Base-by-base conservation (phyloP, 1,140 invertebrate species). In the Tetramorium parvispinum region DNA sequence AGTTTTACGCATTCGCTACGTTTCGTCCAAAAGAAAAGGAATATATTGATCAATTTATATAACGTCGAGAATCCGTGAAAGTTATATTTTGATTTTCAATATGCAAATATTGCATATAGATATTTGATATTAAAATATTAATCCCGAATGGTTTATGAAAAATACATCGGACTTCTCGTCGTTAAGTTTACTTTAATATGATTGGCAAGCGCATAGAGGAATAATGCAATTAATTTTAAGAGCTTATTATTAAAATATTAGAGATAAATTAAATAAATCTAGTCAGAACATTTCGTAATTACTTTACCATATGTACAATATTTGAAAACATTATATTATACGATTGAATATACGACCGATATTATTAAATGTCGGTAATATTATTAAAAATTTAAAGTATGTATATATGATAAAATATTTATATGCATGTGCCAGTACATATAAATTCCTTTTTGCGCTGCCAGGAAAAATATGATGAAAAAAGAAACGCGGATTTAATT, bases 31-130 rank as follows among this genome's bases (percentile, higher is more conserved):
- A 53, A 53, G 18, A 18, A 46, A 46, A 2, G 16, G 18, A 68
- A 81, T 53, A 68, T 63, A 49, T 88, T 18, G 40, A 88, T 37
- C n/a, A 2, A 78, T 37, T 85, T 87, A 61, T 77, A 70, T 71
- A 85, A 89, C 81, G 53, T 46, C 59, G 86, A 75, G 75, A 88
- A 89, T 78, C 32, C 53, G 46, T 40, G 21, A 49, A 73, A 10
- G 8, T 87, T 32, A 53, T 2, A 43, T n/a, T 7, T 71, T 37
- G 16, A 3, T 27, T 66, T 78, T 66, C 78, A 71, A 32, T 8
- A 59, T 32, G 7, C n/a, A 6, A 55, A 11, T n/a, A 32, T 88
- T 78, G 21, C 8, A 18, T 16, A 43, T 27, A 76, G 21, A 57
- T 40, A 79, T 40, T 16, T 24, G 13, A 40, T 73, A 83, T 78